These are phyloP conservation scores for Leptura quadrifasciata DNA, from an alignment of 2,888 invertebrate genomes.

Conservation along the genomic window DNA sequence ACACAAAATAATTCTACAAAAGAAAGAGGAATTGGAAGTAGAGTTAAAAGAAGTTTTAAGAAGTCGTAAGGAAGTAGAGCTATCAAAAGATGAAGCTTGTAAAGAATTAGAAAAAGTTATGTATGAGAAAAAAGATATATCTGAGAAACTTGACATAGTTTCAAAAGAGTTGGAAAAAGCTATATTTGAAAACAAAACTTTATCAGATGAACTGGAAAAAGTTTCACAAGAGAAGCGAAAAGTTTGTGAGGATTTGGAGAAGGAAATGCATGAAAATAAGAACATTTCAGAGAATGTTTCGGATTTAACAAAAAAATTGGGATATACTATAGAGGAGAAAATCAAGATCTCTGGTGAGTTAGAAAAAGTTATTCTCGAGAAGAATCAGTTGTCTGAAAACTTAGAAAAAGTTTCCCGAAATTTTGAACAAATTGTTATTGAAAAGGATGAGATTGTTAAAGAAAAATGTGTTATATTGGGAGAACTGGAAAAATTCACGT, in stretches of 20 bases:
- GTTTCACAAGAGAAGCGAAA: constrained; percentile 7
- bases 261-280: neutral
- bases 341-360: neutral
- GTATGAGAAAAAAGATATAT: no score
- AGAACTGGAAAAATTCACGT: constrained; percentile 36
- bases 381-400: constrained; percentile 21
- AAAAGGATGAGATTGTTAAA: constrained; percentile 11
- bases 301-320: neutral
- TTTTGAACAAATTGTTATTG: constrained; percentile 6
- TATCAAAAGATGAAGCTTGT: no score
- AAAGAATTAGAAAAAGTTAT: no score
- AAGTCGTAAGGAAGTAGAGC: no score
- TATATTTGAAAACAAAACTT: neutral
- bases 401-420: constrained; percentile 30
- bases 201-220: constrained; percentile 24
- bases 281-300: neutral
- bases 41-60: neutral
- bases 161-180: neutral
- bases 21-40: neutral
- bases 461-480: constrained; percentile 7
- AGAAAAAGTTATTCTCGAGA: neutral
- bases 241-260: constrained; percentile 1
- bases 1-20: neutral
- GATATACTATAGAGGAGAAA: neutral
- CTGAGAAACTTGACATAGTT: neutral